Evolutionary conservation across 2,113 vertebrate species (phyloP).

Genomic region (Carlito syrichta): DNA sequence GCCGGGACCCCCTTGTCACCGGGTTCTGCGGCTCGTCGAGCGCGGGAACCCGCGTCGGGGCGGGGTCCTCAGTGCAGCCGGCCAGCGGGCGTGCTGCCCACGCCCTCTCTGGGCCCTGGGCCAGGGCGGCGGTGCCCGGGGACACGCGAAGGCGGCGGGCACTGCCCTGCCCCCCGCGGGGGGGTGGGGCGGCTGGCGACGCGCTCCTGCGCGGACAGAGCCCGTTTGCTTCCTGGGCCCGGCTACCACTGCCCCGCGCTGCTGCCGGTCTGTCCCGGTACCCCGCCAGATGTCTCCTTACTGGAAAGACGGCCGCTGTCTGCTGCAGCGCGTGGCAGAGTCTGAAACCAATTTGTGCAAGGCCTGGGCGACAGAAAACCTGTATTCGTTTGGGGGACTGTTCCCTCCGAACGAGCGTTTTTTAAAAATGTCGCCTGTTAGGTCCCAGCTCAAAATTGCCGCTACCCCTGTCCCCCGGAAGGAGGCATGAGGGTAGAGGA

Average conservation of each 20-base stretch:
- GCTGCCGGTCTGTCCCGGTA: neutral
- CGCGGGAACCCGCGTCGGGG: neutral
- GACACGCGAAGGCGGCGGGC: neutral
- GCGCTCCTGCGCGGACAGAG: neutral
- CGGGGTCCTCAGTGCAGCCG: neutral
- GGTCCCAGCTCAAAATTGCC: neutral
- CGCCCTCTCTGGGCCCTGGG: neutral
- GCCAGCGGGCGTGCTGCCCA: neutral
- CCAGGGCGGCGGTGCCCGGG: neutral
- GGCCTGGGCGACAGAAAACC: conserved; percentile 9
- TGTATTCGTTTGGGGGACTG: neutral
- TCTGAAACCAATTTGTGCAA: conserved; percentile 42
- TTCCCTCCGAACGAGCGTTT: neutral
- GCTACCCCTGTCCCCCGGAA: neutral
- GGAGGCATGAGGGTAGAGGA: neutral
- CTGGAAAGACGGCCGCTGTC: neutral
- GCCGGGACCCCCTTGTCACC: neutral
- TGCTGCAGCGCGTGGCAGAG: neutral
- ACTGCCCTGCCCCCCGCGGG: neutral
- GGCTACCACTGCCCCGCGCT: neutral
- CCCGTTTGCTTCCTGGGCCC: neutral
- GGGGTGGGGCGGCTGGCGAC: no score
- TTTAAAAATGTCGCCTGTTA: conserved; percentile 3
- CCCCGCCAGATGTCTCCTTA: neutral
- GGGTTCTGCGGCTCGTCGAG: neutral